Evolutionary conservation across 2,113 vertebrate genomes (phyloP).

Genomic region (Salvelinus fontinalis): DNA sequence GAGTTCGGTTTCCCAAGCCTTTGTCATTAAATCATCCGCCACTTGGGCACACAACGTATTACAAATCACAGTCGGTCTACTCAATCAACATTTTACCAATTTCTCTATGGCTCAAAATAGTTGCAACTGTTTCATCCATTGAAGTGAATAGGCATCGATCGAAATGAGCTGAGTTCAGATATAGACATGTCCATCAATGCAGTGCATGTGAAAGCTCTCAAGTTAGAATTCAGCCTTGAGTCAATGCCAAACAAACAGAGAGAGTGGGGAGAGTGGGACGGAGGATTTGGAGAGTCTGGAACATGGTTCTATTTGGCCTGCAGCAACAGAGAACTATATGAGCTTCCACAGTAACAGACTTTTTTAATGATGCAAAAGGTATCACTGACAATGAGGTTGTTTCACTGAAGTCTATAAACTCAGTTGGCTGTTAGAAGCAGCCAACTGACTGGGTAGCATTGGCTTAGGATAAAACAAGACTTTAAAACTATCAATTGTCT

Average conservation of each 20-base stretch:
- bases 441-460: slow-evolving; percentile 8
- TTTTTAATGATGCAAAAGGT: neutral
- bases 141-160: slow-evolving; percentile 42
- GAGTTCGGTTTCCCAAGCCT: slow-evolving; percentile 51
- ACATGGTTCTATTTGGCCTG: slow-evolving; percentile 1
- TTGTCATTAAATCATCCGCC: slow-evolving; percentile 36
- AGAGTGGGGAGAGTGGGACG: no score
- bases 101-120: slow-evolving; percentile 28
- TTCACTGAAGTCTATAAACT: slow-evolving; percentile 22
- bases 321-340: neutral
- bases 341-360: neutral
- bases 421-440: slow-evolving; percentile 12
- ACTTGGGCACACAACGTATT: slow-evolving; percentile 55
- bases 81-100: slow-evolving; percentile 31
- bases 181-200: neutral
- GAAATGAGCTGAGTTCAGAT: slow-evolving; percentile 23
- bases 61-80: slow-evolving; percentile 42
- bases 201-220: neutral
- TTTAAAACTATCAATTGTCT: slow-evolving; percentile 38
- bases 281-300: no score
- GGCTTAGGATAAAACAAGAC: slow-evolving; percentile 15
- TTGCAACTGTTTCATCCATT: slow-evolving; percentile 41
- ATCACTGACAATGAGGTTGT: slow-evolving; percentile 1
- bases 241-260: neutral
- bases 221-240: neutral